phyloP scores from a whole-genome alignment of 1,140 invertebrate species.

The Chionoecetes opilio region DNA sequence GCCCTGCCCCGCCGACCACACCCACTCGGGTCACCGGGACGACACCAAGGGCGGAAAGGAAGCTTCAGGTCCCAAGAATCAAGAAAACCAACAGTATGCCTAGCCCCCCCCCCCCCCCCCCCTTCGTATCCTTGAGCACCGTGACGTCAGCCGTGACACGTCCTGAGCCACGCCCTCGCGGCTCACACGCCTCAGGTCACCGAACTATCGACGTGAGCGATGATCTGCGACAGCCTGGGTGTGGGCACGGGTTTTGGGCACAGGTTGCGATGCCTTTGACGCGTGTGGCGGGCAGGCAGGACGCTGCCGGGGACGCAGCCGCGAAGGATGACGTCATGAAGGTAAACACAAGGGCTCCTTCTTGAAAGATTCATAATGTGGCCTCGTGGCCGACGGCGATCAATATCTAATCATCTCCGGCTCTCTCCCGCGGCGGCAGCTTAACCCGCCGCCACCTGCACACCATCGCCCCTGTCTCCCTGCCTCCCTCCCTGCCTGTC shows the following conservation, averaged over 20 bases:
- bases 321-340: constrained; percentile 30
- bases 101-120: neutral
- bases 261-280: neutral
- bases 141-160: neutral
- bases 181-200: neutral
- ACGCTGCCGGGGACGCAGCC: neutral
- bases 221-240: neutral
- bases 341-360: constrained; percentile 28
- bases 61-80: neutral
- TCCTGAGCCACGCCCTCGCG: neutral
- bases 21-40: neutral
- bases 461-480: neutral
- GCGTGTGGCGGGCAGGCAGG: neutral
- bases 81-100: neutral
- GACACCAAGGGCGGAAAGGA: neutral
- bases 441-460: constrained; percentile 51
- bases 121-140: neutral
- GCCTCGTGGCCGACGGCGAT: neutral
- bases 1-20: neutral
- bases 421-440: constrained; percentile 42
- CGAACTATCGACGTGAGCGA: neutral
- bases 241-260: neutral
- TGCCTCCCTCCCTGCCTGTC: neutral
- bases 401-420: constrained; percentile 61
- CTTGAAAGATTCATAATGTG: constrained; percentile 64